Conservation (phyloP, 2,797 vertebrate species). For the Lepus townsendii region DNA sequence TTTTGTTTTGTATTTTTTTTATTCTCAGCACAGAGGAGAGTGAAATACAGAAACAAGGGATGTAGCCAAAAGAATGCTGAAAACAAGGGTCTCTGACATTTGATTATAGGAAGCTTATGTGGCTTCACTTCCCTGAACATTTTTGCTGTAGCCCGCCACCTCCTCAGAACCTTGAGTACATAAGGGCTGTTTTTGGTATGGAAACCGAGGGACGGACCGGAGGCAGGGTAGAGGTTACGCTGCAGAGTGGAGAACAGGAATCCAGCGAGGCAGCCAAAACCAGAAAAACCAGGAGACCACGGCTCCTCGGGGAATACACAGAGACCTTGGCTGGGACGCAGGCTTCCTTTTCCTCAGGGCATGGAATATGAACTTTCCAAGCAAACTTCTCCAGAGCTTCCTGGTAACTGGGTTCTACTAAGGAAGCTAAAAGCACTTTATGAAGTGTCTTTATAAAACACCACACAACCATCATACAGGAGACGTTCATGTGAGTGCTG, state of each 20-base stretch:
- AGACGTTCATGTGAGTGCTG: neutral
- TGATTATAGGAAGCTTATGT: constrained; percentile 27
- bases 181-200: neutral
- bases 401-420: neutral
- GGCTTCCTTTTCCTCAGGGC: constrained; percentile 26
- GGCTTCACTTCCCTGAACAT: neutral
- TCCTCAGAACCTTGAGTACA: neutral
- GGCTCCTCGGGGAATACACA: constrained; percentile 45
- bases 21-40: neutral
- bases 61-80: neutral
- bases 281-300: neutral
- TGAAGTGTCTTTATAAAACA: constrained; percentile 48
- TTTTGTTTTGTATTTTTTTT: neutral
- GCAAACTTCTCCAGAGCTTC: constrained; percentile 29
- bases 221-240: constrained; percentile 31
- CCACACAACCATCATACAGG: neutral
- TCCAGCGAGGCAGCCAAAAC: neutral
- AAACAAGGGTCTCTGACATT: neutral
- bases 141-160: neutral
- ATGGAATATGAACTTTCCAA: constrained; percentile 20
- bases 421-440: neutral
- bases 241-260: constrained; percentile 3
- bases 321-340: neutral
- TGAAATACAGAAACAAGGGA: neutral
- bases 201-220: constrained; percentile 28